Evolutionary conservation across 2,888 invertebrate species (phyloP), one percentile per base, ranked within the genome.

Genomic region (Lepidocyrtoides sp.): DNA sequence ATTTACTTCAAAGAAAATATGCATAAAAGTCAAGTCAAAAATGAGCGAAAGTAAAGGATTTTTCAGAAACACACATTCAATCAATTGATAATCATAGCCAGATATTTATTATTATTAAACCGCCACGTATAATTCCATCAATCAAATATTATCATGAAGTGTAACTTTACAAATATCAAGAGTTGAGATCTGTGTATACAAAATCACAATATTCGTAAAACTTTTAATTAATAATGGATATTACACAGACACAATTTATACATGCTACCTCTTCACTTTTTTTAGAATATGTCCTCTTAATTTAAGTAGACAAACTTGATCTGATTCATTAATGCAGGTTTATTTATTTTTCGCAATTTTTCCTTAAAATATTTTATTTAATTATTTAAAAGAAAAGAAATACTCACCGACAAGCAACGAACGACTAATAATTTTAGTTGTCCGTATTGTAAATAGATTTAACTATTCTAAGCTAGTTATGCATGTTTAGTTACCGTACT

Each of bases 111-210:
- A 85, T n/a, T n/a, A n/a, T n/a, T n/a, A n/a, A 85, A 85, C 32
- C 75, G 75, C 75, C 84, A 84, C 85, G 60, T 72, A 85, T 84
- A 84, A 32, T 51, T 84, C 54, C 66, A 85, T 85, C 32, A 54
- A 54, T 60, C 57, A 54, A 23, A 29, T 48, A 63, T 51, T 60
- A 20, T 82, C 36, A 69, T 72, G 41, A 44, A 77, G 77, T 77
- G 48, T 48, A 83, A 72, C 26, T 77, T 86, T 77, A 86, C 86
- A 75, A 57, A 72, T 77, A 77, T 77, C 75, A 63, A 86, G 86
- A 77, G 23, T 86, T 86, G 86, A 86, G 86, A 86, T 77, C 86
- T 86, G 86, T 84, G 84, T 86, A 86, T 86, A 86, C 86, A 86
- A 86, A 86, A 86, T 86, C 86, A 86, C 86, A 86, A 77, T 86